Percentiles rank a stretch among this genome's conserved stretches.
These are phyloP conservation scores for Electrophaes corylata DNA, from an alignment of 2,888 invertebrate genomes.

Conservation along the genomic window DNA sequence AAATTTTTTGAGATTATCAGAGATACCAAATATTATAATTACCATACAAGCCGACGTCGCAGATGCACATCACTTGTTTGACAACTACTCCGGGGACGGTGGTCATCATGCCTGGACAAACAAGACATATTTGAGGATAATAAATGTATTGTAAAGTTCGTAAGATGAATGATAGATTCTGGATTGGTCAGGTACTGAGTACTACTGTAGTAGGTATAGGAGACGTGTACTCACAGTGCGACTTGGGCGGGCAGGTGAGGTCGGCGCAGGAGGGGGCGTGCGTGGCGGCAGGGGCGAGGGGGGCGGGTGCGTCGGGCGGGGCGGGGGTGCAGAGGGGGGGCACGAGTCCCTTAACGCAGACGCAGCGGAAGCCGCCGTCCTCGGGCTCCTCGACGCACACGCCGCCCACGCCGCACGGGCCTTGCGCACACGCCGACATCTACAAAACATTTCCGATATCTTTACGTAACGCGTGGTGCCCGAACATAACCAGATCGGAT, in stretches of 20 bases:
- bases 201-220: not conserved
- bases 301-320: constrained; percentile 59
- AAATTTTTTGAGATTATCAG: too few relatives aligned
- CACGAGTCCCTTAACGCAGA: constrained; percentile 86
- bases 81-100: constrained; percentile 57
- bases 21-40: too few relatives aligned
- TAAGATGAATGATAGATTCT: not conserved
- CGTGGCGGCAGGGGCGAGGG: constrained; percentile 62
- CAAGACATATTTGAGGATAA: not conserved
- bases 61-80: constrained; percentile 84
- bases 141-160: not conserved
- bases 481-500: too few relatives aligned
- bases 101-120: constrained; percentile 50
- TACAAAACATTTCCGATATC: constrained; percentile 33
- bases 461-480: too few relatives aligned
- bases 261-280: constrained; percentile 73
- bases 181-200: not conserved
- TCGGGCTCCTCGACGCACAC: constrained; percentile 86
- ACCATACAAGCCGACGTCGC: constrained; percentile 87
- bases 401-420: constrained; percentile 91
- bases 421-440: constrained; percentile 86
- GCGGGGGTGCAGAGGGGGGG: constrained; percentile 71
- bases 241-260: constrained; percentile 85
- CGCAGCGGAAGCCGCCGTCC: constrained; percentile 84
- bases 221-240: constrained; percentile 84